phyloP scores from a whole-genome alignment of 2,888 invertebrate genomes.

The Polyommatus icarus region DNA sequence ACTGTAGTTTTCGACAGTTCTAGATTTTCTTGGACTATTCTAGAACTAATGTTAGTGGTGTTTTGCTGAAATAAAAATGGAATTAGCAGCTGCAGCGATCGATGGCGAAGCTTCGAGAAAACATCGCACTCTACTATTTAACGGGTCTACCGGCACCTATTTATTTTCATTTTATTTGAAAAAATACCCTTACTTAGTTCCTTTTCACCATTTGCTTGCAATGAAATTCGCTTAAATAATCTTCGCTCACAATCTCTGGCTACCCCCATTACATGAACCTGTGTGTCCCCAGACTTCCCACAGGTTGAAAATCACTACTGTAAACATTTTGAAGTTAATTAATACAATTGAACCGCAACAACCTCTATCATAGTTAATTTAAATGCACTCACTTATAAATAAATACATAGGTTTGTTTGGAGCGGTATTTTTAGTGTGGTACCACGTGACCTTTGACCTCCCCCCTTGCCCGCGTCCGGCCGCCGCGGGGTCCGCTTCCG shows the following conservation, averaged over 20 bases:
- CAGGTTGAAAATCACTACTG: too few relatives aligned
- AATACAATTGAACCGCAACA: too few relatives aligned
- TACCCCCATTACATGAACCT: too few relatives aligned
- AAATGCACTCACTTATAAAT: neutral
- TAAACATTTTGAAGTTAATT: too few relatives aligned
- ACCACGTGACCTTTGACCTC: constrained; percentile 36
- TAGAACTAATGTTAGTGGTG: neutral
- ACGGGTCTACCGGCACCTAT: neutral
- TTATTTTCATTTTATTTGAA: constrained; percentile 1
- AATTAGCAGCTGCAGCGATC: constrained; percentile 2
- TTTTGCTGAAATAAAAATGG: constrained; percentile 7
- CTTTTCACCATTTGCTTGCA: neutral
- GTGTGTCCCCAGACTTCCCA: too few relatives aligned
- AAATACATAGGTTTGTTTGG: neutral
- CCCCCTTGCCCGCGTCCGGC: constrained; percentile 39
- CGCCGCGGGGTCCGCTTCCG: constrained; percentile 46
- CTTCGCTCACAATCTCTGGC: too few relatives aligned
- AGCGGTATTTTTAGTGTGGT: neutral
- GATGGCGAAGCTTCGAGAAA: neutral
- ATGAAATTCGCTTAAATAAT: neutral
- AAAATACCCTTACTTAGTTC: neutral
- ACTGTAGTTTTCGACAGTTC: neutral
- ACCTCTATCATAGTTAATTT: neutral
- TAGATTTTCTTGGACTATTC: neutral
- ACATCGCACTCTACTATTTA: neutral